Evolutionary conservation across 2,888 invertebrate species (phyloP), one percentile per base, ranked within the genome.

Genomic region (Ferdinandea cuprea): DNA sequence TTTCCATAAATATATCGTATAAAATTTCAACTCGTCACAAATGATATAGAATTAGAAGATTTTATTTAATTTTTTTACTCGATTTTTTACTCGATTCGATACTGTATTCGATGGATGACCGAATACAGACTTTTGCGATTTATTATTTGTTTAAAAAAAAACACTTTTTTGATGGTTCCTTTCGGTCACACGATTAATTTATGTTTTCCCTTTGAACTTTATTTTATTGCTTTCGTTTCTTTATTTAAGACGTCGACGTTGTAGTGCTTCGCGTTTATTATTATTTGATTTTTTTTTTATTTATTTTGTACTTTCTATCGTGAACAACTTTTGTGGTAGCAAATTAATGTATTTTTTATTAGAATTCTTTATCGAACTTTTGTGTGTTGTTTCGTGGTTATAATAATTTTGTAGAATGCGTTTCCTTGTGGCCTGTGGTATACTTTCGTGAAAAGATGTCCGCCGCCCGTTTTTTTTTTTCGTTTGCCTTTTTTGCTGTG

Each of bases 1-100:
- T 90, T 89, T 90, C 90, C 90, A 90, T 90, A 91, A 88, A 90
- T 90, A 88, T 86, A 44, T 30, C 48, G 74, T 81, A 77, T 72
- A 66, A 66, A 77, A 61, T 66, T 66, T 76, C 40, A 77, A 81
- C 61, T 81, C 50, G 63, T 80, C 80, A 63, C 80, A 65, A 76
- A 80, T 21, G 30, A 52, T 48, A 28, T 66, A 11, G 13, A 42
- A 37, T 48, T 40, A 4, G 35, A 63, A 63, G 32, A n/a, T 54
- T 19, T 54, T 35, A 21, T 13, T 30, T n/a, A 32, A 32, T 42
- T 9, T 19, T 42, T 4, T 11, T 19, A 6, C 28, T 65, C 56
- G n/a, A n/a, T n/a, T n/a, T n/a, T n/a, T n/a, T n/a, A n/a, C n/a
- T 73, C 48, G 13, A 35, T 52, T 48, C 52, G 66, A 35, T 19